Percentiles rank a stretch among this genome's conserved stretches.
Conservation (phyloP, 2,797 vertebrate species). For the Onychomys leucogaster region DNA sequence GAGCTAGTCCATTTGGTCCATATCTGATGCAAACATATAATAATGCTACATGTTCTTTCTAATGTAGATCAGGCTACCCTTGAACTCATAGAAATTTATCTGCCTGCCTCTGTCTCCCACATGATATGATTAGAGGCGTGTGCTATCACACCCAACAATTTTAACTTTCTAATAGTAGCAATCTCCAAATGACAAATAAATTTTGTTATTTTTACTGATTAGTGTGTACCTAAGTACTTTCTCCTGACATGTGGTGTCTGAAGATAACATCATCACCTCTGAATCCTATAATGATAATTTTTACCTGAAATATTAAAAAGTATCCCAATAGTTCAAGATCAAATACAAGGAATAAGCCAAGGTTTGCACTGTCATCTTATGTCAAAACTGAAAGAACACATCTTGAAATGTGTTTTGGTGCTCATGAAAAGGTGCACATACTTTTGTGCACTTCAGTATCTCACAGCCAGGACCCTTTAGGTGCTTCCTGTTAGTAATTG, state of each 20-base stretch:
- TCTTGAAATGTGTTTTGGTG: background rate
- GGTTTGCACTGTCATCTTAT: conserved; percentile 16
- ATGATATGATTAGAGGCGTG: background rate
- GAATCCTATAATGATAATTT: conserved; percentile 57
- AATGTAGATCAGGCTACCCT: background rate
- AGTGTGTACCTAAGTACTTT: background rate
- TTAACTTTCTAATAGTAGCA: background rate
- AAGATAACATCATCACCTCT: conserved; percentile 6
- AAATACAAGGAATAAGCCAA: conserved; percentile 39
- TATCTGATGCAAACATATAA: background rate
- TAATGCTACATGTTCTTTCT: background rate
- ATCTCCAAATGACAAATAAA: background rate
- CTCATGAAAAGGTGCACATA: conserved; percentile 70
- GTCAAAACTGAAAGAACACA: conserved; percentile 55
- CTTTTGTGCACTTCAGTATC: conserved; percentile 72
- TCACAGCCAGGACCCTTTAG: conserved; percentile 65
- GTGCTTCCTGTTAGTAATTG: conserved; percentile 70
- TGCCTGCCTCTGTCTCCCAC: background rate
- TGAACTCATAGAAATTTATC: background rate
- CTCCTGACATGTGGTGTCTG: background rate
- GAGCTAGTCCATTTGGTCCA: background rate
- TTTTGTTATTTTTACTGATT: conserved; percentile 15
- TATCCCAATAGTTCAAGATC: conserved; percentile 58
- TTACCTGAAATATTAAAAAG: conserved; percentile 34
- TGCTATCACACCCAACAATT: background rate